These are phyloP conservation scores for Agrilus biguttatus DNA, from an alignment of 2,888 invertebrate genomes.

Conservation along the genomic window DNA sequence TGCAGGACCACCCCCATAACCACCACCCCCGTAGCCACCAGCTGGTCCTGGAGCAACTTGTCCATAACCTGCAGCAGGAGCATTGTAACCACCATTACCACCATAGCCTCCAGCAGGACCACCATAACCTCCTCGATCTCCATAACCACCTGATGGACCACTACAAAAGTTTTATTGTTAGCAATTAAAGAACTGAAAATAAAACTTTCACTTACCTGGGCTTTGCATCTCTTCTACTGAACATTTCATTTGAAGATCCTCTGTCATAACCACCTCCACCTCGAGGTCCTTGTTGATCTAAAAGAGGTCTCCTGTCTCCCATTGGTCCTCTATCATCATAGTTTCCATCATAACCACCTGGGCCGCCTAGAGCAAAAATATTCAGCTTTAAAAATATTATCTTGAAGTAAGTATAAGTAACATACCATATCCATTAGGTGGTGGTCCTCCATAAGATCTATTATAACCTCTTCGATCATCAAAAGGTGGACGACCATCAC, in stretches of 20 bases:
- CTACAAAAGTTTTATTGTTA: not conserved
- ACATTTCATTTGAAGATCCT: constrained; percentile 21
- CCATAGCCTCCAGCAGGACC: constrained; percentile 2
- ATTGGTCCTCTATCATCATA: constrained; percentile 20
- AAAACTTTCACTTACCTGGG: constrained; percentile 15
- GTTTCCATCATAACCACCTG: constrained; percentile 15
- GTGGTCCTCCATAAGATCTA: constrained; percentile 8
- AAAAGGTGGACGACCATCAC: constrained; percentile 13
- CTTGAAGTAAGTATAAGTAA: not conserved
- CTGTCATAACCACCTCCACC: constrained; percentile 11
- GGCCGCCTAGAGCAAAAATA: constrained; percentile 7
- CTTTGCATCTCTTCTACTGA: constrained; percentile 24
- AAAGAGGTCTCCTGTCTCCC: constrained; percentile 17
- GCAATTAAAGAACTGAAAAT: not conserved
- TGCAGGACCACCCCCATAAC: constrained; percentile 4
- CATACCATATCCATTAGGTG: constrained; percentile 16
- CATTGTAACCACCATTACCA: constrained; percentile 7
- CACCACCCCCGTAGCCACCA: constrained; percentile 8
- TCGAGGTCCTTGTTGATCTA: constrained; percentile 15
- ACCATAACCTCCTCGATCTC: not conserved
- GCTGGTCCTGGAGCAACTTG: not conserved
- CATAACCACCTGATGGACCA: constrained; percentile 2
- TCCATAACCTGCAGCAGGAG: constrained; percentile 2
- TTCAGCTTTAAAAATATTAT: too few species aligned
- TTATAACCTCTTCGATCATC: constrained; percentile 14